A percentile compares a stretch with the other conserved stretches of the same genome.
Evolutionary conservation across 2,888 invertebrate genomes (phyloP).

Genomic region (Drosophila falleni): DNA sequence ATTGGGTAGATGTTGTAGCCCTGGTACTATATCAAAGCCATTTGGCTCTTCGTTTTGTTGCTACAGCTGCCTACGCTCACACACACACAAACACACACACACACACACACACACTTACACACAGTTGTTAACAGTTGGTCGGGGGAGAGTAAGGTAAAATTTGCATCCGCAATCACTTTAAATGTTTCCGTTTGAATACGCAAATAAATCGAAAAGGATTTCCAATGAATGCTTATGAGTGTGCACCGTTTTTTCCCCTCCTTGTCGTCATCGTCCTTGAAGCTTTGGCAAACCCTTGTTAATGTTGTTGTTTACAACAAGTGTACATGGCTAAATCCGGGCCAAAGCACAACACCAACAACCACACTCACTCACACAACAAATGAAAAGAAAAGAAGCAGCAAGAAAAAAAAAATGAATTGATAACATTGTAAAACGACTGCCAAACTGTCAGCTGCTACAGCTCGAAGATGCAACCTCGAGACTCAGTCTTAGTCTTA

Average conservation of each 20-base stretch:
- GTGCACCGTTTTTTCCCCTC: slow-evolving; percentile 22
- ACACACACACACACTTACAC: slow-evolving; percentile 13
- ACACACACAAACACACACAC: not conserved
- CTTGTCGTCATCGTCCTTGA: slow-evolving; percentile 1
- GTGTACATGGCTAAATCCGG: slow-evolving; percentile 74
- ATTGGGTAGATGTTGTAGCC: slow-evolving; percentile 6
- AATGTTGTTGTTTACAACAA: slow-evolving; percentile 80
- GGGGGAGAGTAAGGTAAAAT: slow-evolving; percentile 37
- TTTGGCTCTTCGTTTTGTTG: slow-evolving; percentile 40
- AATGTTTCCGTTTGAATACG: slow-evolving; percentile 82
- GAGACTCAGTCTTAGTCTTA: not conserved
- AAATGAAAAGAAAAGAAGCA: slow-evolving; percentile 8
- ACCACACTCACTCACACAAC: slow-evolving; percentile 14
- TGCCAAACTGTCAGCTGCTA: slow-evolving; percentile 74
- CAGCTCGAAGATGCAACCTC: slow-evolving; percentile 42
- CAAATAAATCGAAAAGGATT: slow-evolving; percentile 82
- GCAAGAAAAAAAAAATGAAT: slow-evolving; percentile 25
- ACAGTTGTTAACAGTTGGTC: slow-evolving; percentile 27
- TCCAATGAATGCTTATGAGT: slow-evolving; percentile 80
- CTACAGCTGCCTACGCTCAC: slow-evolving; percentile 49
- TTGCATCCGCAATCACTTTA: slow-evolving; percentile 83
- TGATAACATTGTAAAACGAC: slow-evolving; percentile 67
- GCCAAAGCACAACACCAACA: slow-evolving; percentile 42
- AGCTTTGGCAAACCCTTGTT: slow-evolving; percentile 66
- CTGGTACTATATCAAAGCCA: slow-evolving; percentile 48